Percentiles rank a stretch among this genome's conserved stretches.
Conservation (phyloP, 2,888 invertebrate species). For the Escarpia spicata region DNA sequence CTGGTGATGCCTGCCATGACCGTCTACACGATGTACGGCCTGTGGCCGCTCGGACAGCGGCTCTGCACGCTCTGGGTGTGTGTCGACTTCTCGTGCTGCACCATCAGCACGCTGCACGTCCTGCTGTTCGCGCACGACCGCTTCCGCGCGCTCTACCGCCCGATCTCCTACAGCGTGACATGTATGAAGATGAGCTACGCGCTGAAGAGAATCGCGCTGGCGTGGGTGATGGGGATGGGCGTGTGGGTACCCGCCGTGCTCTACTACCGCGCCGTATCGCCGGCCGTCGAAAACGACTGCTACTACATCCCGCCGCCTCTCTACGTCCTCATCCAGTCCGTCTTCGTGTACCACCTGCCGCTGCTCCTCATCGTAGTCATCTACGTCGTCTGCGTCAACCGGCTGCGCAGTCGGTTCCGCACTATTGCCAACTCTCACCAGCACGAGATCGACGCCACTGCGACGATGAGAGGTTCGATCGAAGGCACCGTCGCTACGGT, state of each 20-base stretch:
- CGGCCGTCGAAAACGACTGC: slow-evolving; percentile 23
- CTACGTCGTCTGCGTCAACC: slow-evolving; percentile 28
- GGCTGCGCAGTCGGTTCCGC: slow-evolving; percentile 26
- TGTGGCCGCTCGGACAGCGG: slow-evolving; percentile 36
- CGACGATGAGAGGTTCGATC: background rate
- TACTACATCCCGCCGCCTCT: slow-evolving; percentile 29
- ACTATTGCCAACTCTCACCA: background rate
- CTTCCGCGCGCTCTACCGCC: background rate
- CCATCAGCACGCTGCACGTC: slow-evolving; percentile 36
- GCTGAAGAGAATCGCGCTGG: slow-evolving; percentile 17
- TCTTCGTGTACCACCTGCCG: slow-evolving; percentile 30
- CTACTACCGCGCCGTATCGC: slow-evolving; percentile 46
- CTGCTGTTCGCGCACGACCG: slow-evolving; percentile 32
- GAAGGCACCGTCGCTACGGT: background rate
- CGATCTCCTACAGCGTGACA: background rate
- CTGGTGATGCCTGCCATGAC: slow-evolving; percentile 36
- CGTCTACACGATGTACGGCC: slow-evolving; percentile 35
- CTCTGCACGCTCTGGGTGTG: slow-evolving; percentile 37
- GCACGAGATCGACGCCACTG: background rate
- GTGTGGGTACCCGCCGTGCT: slow-evolving; percentile 49
- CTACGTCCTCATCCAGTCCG: slow-evolving; percentile 25
- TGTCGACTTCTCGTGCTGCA: slow-evolving; percentile 38
- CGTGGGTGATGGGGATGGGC: slow-evolving; percentile 36
- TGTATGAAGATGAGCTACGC: background rate
- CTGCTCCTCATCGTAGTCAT: slow-evolving; percentile 29